phyloP scores from a whole-genome alignment of 2,113 vertebrate genomes.

The Nothocercus nigrocapillus region DNA sequence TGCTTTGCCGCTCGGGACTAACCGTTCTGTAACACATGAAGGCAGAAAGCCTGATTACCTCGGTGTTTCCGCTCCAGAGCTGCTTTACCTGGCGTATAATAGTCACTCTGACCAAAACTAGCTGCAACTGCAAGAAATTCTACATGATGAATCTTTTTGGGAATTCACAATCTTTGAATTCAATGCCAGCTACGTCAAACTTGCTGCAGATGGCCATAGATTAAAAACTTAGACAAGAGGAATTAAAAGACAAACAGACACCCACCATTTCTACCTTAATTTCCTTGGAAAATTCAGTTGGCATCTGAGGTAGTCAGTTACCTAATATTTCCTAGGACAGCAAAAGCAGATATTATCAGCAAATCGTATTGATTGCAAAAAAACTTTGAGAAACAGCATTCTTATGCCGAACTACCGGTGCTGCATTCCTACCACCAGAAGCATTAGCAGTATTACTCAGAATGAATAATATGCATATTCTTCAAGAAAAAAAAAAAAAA shows the following conservation, averaged over 20 bases:
- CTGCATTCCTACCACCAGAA: neutral
- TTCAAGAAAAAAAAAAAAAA: neutral
- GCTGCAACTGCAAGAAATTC: neutral
- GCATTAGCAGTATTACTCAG: neutral
- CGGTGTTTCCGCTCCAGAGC: neutral
- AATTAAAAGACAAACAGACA: neutral
- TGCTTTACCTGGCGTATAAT: neutral
- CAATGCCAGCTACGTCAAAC: neutral
- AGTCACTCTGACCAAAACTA: neutral
- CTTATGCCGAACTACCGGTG: neutral
- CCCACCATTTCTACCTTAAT: neutral
- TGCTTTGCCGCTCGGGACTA: neutral
- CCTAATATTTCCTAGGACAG: neutral
- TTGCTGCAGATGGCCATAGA: neutral
- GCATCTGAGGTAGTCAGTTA: neutral
- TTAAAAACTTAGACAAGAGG: conserved; percentile 6
- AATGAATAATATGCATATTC: neutral
- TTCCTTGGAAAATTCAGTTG: neutral
- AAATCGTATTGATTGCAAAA: neutral
- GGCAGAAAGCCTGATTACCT: neutral
- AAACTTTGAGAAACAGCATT: neutral
- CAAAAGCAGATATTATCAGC: neutral
- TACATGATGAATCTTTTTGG: neutral
- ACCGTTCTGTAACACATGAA: neutral
- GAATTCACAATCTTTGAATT: neutral